Base-by-base conservation (phyloP, 2,888 invertebrate species). In the Pegoplata infirma region DNA sequence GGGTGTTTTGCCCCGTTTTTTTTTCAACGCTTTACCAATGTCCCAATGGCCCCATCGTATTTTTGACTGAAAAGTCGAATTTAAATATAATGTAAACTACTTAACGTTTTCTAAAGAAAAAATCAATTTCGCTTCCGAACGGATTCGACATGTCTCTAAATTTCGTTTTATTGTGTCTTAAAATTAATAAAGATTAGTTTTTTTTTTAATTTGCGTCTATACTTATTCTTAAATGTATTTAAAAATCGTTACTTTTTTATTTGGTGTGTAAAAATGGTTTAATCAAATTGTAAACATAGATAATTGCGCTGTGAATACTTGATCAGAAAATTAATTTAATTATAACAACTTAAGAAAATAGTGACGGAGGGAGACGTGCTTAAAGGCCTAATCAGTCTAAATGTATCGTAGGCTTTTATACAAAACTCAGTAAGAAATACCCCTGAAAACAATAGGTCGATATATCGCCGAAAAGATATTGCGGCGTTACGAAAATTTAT, bases 261-360 rank as follows among this genome's bases (percentile, higher is more conserved):
- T 79, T 79, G 79, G 79, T 79, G 3, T 25, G 75, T 79, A 75
- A 67, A 75, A 53, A 46, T 47, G 28, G 66, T 55, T 64, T 61
- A 40, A 58, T 61, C 55, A 53, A 17, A 46, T 63, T 55, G 44
- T 67, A 66, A 66, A 64, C 16, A 56, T 67, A n/a, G n/a, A n/a
- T n/a, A 64, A 58, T 64, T 64, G 72, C 56, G 55, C 47, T 14
- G 46, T 56, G 32, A 56, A 63, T 17, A 32, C 67, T 46, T 55
- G 55, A 55, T 44, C 53, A 25, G 44, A 12, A 40, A 28, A 17
- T n/a, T 69, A 7, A 23, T 63, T 46, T 12, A 56, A 47, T 53
- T 32, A 76, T 72, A 72, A 72, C 59, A 66, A 67, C 66, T 68
- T 75, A 63, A 36, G 61, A 63, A 49, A 25, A 46, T 59, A 64